phyloP scores from a whole-genome alignment of 2,113 vertebrate genomes.

The Brachyhypopomus gauderio region DNA sequence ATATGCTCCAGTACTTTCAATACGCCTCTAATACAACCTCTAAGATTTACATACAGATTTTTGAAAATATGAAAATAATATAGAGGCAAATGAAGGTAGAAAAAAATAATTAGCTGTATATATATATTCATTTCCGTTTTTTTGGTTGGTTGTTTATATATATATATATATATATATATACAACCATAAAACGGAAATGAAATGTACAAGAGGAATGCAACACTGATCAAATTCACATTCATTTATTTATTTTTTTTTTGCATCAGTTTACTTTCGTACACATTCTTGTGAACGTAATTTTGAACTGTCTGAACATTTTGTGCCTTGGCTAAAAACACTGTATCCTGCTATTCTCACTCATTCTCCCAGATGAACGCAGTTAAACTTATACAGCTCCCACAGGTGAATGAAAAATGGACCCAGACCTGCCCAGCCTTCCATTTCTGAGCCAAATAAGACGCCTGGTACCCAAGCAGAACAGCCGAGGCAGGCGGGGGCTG shows the following conservation, averaged over 20 bases:
- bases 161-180: too few relatives aligned
- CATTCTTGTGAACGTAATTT: constrained; percentile 55
- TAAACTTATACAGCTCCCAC: not conserved
- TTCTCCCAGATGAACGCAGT: not conserved
- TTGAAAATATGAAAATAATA: constrained; percentile 60
- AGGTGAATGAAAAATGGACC: not conserved
- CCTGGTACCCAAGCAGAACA: not conserved
- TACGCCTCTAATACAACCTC: too few relatives aligned
- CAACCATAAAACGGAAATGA: constrained; percentile 46
- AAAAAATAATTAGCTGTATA: not conserved
- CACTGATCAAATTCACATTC: constrained; percentile 71
- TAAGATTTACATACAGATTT: constrained; percentile 62
- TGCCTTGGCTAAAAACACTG: not conserved
- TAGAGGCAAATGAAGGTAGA: constrained; percentile 43
- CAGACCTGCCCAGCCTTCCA: not conserved
- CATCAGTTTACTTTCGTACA: constrained; percentile 59
- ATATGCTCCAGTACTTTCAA: constrained; percentile 39
- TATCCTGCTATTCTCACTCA: constrained; percentile 1
- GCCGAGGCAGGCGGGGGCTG: not conserved
- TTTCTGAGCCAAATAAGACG: too few relatives aligned
- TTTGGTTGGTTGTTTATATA: too few relatives aligned
- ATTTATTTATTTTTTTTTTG: constrained; percentile 46
- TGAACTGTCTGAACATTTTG: too few relatives aligned
- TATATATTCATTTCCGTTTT: too few relatives aligned
- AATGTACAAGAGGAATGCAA: constrained; percentile 53